These are phyloP conservation scores for Halictus ligatus DNA, from an alignment of 2,888 invertebrate species.

Conservation along the genomic window DNA sequence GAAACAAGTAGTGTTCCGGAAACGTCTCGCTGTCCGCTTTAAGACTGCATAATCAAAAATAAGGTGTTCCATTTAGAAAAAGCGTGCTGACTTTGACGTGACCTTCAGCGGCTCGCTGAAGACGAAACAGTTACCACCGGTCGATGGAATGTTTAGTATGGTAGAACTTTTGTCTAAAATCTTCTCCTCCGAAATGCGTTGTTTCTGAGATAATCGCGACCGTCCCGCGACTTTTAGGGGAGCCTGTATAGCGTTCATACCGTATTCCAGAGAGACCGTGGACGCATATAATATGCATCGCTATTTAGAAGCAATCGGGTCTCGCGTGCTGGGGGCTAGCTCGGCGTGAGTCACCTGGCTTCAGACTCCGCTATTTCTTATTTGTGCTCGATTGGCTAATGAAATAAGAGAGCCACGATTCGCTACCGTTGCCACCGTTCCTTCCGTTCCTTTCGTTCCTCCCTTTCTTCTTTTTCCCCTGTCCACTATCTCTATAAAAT, in stretches of 20 bases:
- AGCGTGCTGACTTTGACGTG: too few species aligned
- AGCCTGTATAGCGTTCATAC: neutral
- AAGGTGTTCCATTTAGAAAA: too few species aligned
- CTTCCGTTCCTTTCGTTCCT: neutral
- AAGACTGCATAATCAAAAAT: too few species aligned
- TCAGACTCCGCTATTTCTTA: slow-evolving; percentile 42
- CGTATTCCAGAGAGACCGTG: neutral
- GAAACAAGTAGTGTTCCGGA: too few species aligned
- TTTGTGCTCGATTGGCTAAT: slow-evolving; percentile 52
- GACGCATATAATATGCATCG: slow-evolving; percentile 44
- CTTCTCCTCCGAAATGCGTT: rapidly evolving
- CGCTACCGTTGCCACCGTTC: neutral
- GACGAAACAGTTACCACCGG: too few species aligned
- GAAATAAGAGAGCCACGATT: slow-evolving; percentile 32
- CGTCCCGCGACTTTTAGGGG: neutral
- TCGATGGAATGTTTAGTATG: too few species aligned
- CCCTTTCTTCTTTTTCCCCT: neutral
- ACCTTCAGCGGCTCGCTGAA: too few species aligned
- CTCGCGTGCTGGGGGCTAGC: slow-evolving; percentile 44
- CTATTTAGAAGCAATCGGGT: slow-evolving; percentile 56
- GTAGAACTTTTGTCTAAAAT: too few species aligned
- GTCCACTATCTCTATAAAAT: slow-evolving; percentile 28
- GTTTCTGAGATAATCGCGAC: neutral
- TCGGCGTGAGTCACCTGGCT: slow-evolving; percentile 55
- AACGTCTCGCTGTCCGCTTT: too few species aligned